Conservation (phyloP, 1,140 invertebrate genomes). For the Drosophila varians region DNA sequence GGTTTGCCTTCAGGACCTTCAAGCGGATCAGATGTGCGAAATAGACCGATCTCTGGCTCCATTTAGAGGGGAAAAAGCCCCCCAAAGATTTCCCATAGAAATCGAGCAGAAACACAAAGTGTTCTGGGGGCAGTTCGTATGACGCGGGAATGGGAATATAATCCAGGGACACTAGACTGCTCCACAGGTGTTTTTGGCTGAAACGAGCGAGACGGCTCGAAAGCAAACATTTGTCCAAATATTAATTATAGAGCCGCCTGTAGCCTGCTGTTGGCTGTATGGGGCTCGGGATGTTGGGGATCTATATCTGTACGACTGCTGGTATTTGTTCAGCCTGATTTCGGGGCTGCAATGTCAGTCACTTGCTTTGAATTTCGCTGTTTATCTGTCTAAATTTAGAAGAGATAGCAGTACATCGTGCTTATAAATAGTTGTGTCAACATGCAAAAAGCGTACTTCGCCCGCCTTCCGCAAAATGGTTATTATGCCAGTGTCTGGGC, state of each 20-base stretch:
- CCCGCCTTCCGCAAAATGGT: slow-evolving; percentile 34
- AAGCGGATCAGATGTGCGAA: slow-evolving; percentile 20
- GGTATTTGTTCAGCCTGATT: slow-evolving; percentile 72
- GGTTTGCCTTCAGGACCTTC: not conserved
- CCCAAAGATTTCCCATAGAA: not conserved
- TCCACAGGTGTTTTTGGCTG: slow-evolving; percentile 56
- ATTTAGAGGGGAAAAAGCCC: not conserved
- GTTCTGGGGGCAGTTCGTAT: not conserved
- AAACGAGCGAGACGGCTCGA: slow-evolving; percentile 15
- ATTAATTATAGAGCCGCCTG: slow-evolving; percentile 36
- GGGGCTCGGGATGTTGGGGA: not conserved
- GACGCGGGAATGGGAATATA: not conserved
- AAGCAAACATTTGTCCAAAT: slow-evolving; percentile 56
- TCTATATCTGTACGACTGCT: slow-evolving; percentile 23
- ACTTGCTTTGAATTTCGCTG: slow-evolving; percentile 45
- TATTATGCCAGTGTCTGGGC: slow-evolving; percentile 42
- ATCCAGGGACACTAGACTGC: not conserved
- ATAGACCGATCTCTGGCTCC: not conserved
- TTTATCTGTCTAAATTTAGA: slow-evolving; percentile 74
- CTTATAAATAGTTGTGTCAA: slow-evolving; percentile 77
- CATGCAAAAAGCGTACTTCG: slow-evolving; percentile 47
- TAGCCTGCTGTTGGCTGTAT: not conserved
- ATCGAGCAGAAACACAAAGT: not conserved
- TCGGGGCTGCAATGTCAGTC: slow-evolving; percentile 59
- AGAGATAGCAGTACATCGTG: slow-evolving; percentile 64